These are phyloP conservation scores for Chelmon rostratus DNA, from an alignment of 2,797 vertebrate species.

Conservation along the genomic window DNA sequence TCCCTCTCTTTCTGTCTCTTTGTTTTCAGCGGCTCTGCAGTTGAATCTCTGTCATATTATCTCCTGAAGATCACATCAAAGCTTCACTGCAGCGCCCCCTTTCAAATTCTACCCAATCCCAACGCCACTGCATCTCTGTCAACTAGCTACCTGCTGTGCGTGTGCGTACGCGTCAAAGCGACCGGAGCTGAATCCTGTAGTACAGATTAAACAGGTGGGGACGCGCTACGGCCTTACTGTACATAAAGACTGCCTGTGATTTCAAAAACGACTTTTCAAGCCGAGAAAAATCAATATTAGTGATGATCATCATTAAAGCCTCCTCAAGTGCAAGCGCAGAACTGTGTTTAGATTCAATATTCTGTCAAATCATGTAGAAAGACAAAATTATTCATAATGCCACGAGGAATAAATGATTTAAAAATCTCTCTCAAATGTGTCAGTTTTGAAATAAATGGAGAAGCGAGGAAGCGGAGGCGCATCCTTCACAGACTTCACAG, in stretches of 20 bases:
- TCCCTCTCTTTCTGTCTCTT: constrained; percentile 2
- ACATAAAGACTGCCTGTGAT: constrained; percentile 24
- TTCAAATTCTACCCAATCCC: constrained; percentile 45
- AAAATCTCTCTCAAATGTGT: constrained; percentile 61
- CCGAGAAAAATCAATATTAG: constrained; percentile 60
- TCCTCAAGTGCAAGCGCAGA: constrained; percentile 33
- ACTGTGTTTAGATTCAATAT: constrained; percentile 62
- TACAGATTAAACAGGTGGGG: constrained; percentile 44
- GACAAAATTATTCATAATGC: constrained; percentile 63
- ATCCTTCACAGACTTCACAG: constrained; percentile 67
- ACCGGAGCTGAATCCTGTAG: constrained; percentile 39
- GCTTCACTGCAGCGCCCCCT: constrained; percentile 16
- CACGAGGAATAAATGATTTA: constrained; percentile 64
- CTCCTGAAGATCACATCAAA: constrained; percentile 65
- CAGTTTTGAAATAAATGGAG: constrained; percentile 68
- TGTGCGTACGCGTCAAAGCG: constrained; percentile 36
- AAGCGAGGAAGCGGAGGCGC: constrained; percentile 37
- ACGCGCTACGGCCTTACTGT: constrained; percentile 1
- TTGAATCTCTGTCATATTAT: constrained; percentile 52
- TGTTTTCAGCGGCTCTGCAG: constrained; percentile 42
- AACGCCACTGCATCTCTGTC: constrained; percentile 42
- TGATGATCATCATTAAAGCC: constrained; percentile 48
- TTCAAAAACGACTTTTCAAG: constrained; percentile 45
- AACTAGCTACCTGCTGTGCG: constrained; percentile 37
- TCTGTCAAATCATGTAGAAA: constrained; percentile 65